Base-by-base conservation (phyloP, 2,797 vertebrate genomes). In the Macroramphosus scolopax region DNA sequence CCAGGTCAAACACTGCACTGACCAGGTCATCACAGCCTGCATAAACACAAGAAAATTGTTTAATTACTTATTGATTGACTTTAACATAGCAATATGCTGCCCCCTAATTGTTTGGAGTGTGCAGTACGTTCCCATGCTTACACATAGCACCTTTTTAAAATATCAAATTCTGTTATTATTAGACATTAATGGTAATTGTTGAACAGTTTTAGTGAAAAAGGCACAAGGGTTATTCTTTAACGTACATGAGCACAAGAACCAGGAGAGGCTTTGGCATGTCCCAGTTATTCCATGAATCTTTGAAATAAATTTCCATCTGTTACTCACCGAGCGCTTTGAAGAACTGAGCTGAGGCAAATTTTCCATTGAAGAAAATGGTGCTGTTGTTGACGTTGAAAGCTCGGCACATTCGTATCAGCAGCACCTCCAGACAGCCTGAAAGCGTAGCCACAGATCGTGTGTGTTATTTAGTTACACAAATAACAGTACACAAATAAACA, bases 11-110 rank as follows among this genome's bases (percentile, higher is more conserved):
- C 61, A 94, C 52, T 1, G 92, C 89, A 0, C 77, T 84, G 3
- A 94, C 89, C 44, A 96, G 89, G 68, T 96, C 94, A 3, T 95
- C 94, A 28, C 94, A 96, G 35, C 93, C 94, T 96, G 78, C 36
- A 59, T 13, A 64, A 56, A 72, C 29, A 66, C 16, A 65, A 16
- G 15, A 14, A 65, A 24, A 33, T 2, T 3, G 4, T 46, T 41
- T 8, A 1, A 51, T 55, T 16, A 13, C 25, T 46, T 25, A 6
- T 22, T n/a, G n/a, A n/a, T n/a, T n/a, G n/a, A n/a, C n/a, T n/a
- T n/a, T n/a, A n/a, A n/a, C n/a, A n/a, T n/a, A n/a, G n/a, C n/a
- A n/a, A n/a, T n/a, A n/a, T n/a, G n/a, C n/a, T n/a, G n/a, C n/a
- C n/a, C n/a, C n/a, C n/a, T n/a, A n/a, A n/a, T n/a, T n/a, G n/a